Evolutionary conservation across 1,140 invertebrate species (phyloP), one percentile per base, ranked within the genome.

Genomic region (Aphelenchoides fujianensis): DNA sequence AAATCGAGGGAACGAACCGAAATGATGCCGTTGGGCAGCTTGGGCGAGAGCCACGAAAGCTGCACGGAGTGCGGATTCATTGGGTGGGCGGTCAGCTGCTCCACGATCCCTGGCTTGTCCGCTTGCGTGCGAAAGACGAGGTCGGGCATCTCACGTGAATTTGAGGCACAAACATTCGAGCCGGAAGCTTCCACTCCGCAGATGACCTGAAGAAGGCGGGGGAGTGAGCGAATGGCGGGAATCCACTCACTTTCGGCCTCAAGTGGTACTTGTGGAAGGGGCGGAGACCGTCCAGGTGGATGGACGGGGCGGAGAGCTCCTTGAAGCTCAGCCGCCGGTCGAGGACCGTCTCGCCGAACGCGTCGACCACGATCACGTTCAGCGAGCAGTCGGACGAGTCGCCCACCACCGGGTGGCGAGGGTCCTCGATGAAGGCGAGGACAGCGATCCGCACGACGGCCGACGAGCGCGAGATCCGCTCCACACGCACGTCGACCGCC

Each of bases 51-150:
- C 81, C 81, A 82, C 12, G 53, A 61, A n/a, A 84, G 54, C 61
- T 80, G 79, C 5, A 72, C 82, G 3, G 81, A 80, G 64, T 84
- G 81, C 1, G 81, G 73, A 69, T 84, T 84, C 37, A 82, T 30
- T 7, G 80, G 55, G 30, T 70, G 69, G 2, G 72, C 70, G 28
- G 69, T 79, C 30, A 82, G 41, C 59, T 73, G 71, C 36, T 76
- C 61, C 23, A 82, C 71, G 36, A 71, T 19, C 2, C 75, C 78
- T 9, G 80, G 80, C 12, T 53, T 52, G 48, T 79, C 75, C 32
- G 16, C 16, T 19, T 66, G 16, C n/a, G 63, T 66, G 2, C 31
- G 63, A 48, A 66, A 66, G 30, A 37, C 31, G 23, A n/a, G 16
- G 3, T 36, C 63, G 16, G 63, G 27, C 2, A 66, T 32, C 34